Percentiles rank a stretch among this genome's conserved stretches.
Evolutionary conservation across 2,888 invertebrate genomes (phyloP).

Genomic region (Cheilosia vulpina): DNA sequence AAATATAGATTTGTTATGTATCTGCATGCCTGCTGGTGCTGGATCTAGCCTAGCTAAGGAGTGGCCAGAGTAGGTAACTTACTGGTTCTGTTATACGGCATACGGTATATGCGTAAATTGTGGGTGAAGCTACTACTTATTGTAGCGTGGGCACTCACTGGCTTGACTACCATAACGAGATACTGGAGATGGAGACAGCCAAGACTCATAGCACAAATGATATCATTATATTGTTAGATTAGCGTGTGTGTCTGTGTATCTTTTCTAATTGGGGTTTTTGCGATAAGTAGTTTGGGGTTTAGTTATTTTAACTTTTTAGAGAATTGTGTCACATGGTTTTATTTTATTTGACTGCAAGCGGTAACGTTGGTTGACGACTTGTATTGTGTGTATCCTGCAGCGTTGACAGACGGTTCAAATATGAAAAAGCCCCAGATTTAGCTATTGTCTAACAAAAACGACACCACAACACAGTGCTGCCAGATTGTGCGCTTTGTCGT

Average conservation of each 20-base stretch:
- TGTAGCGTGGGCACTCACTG: neutral
- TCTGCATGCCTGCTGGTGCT: too few relatives aligned
- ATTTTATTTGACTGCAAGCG: neutral
- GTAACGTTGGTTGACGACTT: too few relatives aligned
- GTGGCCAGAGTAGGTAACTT: too few relatives aligned
- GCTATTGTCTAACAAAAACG: too few relatives aligned
- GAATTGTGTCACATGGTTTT: neutral
- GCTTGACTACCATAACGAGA: too few relatives aligned
- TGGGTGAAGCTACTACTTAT: conserved; percentile 2
- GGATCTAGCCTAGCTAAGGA: too few relatives aligned
- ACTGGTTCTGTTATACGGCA: too few relatives aligned
- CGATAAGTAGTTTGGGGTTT: conserved; percentile 31
- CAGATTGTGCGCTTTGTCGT: too few relatives aligned
- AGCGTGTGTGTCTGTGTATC: neutral
- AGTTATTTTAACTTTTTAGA: neutral
- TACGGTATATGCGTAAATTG: neutral
- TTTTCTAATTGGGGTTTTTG: conserved; percentile 21
- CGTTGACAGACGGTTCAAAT: too few relatives aligned
- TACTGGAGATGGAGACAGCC: neutral
- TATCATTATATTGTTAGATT: conserved; percentile 37
- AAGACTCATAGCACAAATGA: conserved; percentile 36
- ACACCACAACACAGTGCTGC: too few relatives aligned
- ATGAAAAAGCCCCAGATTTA: too few relatives aligned
- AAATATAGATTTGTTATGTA: conserved; percentile 41
- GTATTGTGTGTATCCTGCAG: too few relatives aligned